phyloP scores from a whole-genome alignment of 1,140 invertebrate genomes.

The Coptotermes formosanus region DNA sequence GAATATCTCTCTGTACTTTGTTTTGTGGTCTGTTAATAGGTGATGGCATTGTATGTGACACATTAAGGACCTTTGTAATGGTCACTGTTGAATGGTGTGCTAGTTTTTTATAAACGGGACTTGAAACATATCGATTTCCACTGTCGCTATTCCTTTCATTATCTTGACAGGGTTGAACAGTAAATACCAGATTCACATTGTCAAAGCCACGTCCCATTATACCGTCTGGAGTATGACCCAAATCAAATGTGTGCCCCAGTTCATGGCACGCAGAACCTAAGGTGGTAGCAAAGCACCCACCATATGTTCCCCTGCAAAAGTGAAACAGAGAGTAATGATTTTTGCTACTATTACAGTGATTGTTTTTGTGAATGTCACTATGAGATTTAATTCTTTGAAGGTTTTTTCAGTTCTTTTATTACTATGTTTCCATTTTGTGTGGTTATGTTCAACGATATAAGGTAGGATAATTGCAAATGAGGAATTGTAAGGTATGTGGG shows the following conservation, averaged over 20 bases:
- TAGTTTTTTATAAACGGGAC: constrained; percentile 38
- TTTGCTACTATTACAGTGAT: background rate
- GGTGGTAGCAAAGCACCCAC: constrained; percentile 87
- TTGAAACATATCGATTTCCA: constrained; percentile 39
- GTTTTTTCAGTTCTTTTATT: too few species aligned
- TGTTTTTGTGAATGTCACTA: background rate
- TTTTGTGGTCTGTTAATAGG: constrained; percentile 37
- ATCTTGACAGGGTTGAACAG: constrained; percentile 45
- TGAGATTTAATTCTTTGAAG: too few species aligned
- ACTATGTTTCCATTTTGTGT: too few species aligned
- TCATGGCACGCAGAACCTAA: constrained; percentile 93
- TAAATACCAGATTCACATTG: constrained; percentile 75
- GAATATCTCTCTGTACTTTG: background rate
- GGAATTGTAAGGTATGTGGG: too few species aligned
- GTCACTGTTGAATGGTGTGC: constrained; percentile 38
- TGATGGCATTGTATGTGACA: constrained; percentile 30
- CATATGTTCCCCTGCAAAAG: constrained; percentile 68
- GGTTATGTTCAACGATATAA: too few species aligned
- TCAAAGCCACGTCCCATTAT: constrained; percentile 96
- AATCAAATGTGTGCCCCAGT: constrained; percentile 90
- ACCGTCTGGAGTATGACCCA: constrained; percentile 85
- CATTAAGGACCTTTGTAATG: constrained; percentile 34
- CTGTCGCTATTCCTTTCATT: constrained; percentile 38
- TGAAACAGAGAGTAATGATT: constrained; percentile 22
- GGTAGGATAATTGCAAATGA: too few species aligned